These are phyloP conservation scores for Lagria hirta DNA, from an alignment of 2,888 invertebrate species.

Conservation along the genomic window DNA sequence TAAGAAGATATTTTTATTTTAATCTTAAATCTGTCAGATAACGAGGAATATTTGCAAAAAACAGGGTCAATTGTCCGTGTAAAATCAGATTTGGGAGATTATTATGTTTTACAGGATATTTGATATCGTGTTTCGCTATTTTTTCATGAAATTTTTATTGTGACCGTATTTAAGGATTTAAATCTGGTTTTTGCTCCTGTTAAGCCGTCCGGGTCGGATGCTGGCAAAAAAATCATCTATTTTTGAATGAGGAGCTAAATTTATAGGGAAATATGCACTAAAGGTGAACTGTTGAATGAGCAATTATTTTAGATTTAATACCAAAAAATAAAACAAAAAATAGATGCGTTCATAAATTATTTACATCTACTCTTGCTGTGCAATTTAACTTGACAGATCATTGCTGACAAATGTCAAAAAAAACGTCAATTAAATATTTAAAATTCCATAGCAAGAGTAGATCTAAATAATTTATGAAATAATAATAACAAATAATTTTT, in stretches of 20 bases:
- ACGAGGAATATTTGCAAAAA: constrained; percentile 10
- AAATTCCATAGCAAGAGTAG: no score
- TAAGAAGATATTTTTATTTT: constrained; percentile 14
- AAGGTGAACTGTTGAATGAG: no score
- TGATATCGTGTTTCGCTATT: constrained; percentile 17
- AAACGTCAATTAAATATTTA: no score
- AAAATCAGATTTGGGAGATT: constrained; percentile 24
- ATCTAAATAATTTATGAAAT: no score
- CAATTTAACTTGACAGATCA: no score
- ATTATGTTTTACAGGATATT: constrained; percentile 23
- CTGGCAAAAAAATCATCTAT: constrained; percentile 13
- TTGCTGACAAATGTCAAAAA: no score
- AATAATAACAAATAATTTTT: no score
- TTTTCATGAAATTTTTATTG: constrained; percentile 8
- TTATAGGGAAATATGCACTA: no score
- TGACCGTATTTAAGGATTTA: constrained; percentile 21
- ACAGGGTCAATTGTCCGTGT: constrained; percentile 24
- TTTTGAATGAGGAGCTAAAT: constrained; percentile 13
- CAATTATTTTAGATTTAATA: no score
- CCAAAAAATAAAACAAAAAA: no score
- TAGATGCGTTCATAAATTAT: no score
- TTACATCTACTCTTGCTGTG: no score
- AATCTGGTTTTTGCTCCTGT: constrained; percentile 12
- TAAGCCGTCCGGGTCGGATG: constrained; percentile 12
- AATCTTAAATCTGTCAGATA: constrained; percentile 22